Evolutionary conservation across 2,113 vertebrate genomes (phyloP).

Genomic region (Callaeas wilsoni): DNA sequence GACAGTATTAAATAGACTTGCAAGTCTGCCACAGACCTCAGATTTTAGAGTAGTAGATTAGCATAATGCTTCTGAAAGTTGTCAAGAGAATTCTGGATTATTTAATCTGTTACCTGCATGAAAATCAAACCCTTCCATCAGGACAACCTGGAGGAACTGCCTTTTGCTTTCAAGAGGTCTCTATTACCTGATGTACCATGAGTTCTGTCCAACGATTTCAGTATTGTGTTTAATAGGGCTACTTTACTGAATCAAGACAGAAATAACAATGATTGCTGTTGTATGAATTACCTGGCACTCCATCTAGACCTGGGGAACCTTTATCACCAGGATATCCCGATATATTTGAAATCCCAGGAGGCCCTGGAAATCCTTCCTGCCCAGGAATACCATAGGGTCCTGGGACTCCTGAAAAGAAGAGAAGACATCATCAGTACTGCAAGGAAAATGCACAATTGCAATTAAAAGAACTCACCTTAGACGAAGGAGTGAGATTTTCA

Average conservation of each 20-base stretch:
- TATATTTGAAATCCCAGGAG: conserved; percentile 72
- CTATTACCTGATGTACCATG: neutral
- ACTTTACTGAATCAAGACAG: neutral
- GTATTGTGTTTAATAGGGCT: neutral
- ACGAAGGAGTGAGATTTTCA: neutral
- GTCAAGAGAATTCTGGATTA: neutral
- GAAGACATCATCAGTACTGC: neutral
- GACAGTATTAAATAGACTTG: neutral
- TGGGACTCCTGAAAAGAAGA: conserved; percentile 72
- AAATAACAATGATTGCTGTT: neutral
- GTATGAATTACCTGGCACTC: conserved; percentile 78
- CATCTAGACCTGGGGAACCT: conserved; percentile 77
- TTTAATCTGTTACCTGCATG: neutral
- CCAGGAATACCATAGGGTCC: conserved; percentile 81
- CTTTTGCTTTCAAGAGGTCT: neutral
- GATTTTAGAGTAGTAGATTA: neutral
- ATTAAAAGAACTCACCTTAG: neutral
- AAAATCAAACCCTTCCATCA: neutral
- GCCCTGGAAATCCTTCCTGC: conserved; percentile 74
- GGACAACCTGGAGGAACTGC: neutral
- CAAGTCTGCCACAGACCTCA: neutral
- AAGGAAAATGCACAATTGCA: neutral
- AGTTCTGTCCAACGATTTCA: neutral
- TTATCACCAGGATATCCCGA: conserved; percentile 79
- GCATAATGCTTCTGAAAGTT: neutral